Evolutionary conservation across 2,888 invertebrate genomes (phyloP), one percentile per base, ranked within the genome.

Genomic region (Pyrocoelia pectoralis): DNA sequence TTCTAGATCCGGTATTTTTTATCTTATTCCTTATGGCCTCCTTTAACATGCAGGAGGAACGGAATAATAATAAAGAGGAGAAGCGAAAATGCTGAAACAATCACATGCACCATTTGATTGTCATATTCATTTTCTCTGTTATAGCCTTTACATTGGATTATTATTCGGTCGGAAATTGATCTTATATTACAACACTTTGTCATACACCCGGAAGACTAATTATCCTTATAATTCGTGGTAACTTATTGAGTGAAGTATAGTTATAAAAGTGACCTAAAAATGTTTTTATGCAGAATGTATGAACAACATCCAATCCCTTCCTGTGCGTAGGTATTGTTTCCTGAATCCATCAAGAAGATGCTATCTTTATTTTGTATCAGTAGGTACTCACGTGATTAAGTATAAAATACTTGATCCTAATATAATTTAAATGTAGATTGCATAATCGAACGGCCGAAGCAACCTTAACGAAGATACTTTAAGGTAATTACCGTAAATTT

Each of bases 401-500:
- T 33, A 33, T 8, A 33, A 33, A 33, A 33, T 33, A n/a, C n/a
- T 33, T 33, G 33, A 33, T 33, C 33, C 33, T n/a, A 33, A 33
- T n/a, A 33, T 33, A 33, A 33, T 33, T 33, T 33, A 33, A 33
- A 33, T 33, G 33, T 33, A 33, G 33, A 33, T 33, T 33, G 10
- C 33, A n/a, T 33, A 33, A 33, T 33, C 33, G 33, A 33, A 33
- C 33, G 9, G 24, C 33, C 8, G 9, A 33, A n/a, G n/a, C n/a
- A n/a, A 33, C 33, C n/a, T 33, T 33, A 33, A 33, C 33, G 33
- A 33, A 33, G 33, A 33, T 33, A n/a, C n/a, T 33, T 33, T 2
- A 33, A 33, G 33, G 33, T 33, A 33, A n/a, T 33, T 33, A 33
- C 33, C 33, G 33, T 33, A 33, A 33, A 33, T 33, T 33, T n/a